Base-by-base conservation (phyloP, 2,888 invertebrate genomes). In the Choristoneura rosaceana region DNA sequence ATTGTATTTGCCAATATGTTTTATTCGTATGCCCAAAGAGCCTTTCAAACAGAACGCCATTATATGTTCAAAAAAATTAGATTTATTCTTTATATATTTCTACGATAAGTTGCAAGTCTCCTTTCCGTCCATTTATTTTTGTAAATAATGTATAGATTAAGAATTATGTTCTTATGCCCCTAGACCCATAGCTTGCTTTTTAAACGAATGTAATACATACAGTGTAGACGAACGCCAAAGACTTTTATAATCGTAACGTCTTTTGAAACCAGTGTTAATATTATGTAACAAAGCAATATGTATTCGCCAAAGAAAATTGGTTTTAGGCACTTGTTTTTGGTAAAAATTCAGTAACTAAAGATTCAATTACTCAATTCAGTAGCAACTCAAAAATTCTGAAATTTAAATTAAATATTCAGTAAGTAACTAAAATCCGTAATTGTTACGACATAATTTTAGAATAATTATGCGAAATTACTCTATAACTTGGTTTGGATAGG, bases 141-240 rank as follows among this genome's bases (percentile, higher is more conserved):
- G 84, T 86, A 86, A 80, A 82, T 83, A 85, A 77, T 80, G 80
- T 80, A 79, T 82, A 78, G 79, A 60, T 43, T 73, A 73, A 69
- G 71, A 33, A 65, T 70, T 52, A 43, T 71, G 38, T 67, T 66
- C 62, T 67, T 63, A 58, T 64, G 55, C 41, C 66, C 55, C 69
- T 79, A 78, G 78, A 75, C 78, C 76, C 63, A 75, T 76, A 80
- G 80, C 78, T 84, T 83, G 82, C 81, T 84, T 84, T 79, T 83
- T 81, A 83, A 77, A 76, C 79, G 82, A 83, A 79, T 79, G 74
- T 84, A 86, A 79, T 76, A 90, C 93, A 94, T 94, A 94, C 93
- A 94, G 93, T 93, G 89, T 92, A 93, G 93, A 88, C 84, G 82
- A 87, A 90, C 90, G 89, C 93, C 93, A 94, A 94, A 94, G 93